These are phyloP conservation scores for Pogona vitticeps DNA, from an alignment of 2,113 vertebrate species.

Conservation along the genomic window DNA sequence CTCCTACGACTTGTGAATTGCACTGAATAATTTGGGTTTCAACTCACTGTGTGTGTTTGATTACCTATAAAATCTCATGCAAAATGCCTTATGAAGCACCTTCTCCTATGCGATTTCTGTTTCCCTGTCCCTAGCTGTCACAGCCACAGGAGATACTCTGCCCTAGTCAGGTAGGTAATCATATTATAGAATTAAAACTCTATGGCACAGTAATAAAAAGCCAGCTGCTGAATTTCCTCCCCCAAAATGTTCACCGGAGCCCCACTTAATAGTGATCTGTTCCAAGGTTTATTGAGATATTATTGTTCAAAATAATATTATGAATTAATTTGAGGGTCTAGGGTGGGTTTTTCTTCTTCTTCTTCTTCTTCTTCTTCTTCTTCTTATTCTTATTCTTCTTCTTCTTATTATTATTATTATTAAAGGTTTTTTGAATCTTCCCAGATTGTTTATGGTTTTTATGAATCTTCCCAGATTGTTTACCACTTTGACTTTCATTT, in stretches of 20 bases:
- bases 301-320: neutral
- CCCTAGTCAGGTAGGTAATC: neutral
- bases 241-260: neutral
- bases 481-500: neutral
- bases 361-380: too few species aligned
- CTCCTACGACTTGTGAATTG: neutral
- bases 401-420: neutral
- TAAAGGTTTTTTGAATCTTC: neutral
- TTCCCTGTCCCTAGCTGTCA: neutral
- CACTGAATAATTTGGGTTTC: neutral
- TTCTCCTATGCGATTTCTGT: neutral
- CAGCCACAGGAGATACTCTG: neutral
- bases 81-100: neutral
- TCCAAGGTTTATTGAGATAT: neutral
- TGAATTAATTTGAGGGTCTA: too few species aligned
- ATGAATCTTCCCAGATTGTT: neutral
- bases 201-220: neutral
- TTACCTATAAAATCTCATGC: neutral
- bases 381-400: too few species aligned
- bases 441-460: neutral
- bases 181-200: neutral
- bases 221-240: neutral
- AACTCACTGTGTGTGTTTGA: neutral
- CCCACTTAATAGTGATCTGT: neutral
- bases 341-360: too few species aligned